Conservation (phyloP, 2,888 invertebrate species). For the Lobophora halterata region DNA sequence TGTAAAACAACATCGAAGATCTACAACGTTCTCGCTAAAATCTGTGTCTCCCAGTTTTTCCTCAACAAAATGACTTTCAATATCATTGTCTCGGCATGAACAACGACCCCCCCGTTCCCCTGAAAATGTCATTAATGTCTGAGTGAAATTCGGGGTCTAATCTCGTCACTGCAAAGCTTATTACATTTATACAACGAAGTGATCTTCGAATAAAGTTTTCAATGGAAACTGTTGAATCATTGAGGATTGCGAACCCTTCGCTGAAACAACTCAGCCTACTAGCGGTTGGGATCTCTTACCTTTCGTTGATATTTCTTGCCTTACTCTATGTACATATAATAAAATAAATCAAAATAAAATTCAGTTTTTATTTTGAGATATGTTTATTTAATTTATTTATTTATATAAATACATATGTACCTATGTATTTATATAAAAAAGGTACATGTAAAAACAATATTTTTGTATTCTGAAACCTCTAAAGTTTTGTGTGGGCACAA, state of each 20-base stretch:
- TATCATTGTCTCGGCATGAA: slow-evolving; percentile 73
- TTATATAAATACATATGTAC: no score
- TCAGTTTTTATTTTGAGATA: no score
- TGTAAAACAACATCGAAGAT: slow-evolving; percentile 1
- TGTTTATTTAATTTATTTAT: no score
- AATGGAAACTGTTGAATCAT: slow-evolving; percentile 78
- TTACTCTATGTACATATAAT: no score
- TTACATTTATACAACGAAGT: slow-evolving; percentile 79
- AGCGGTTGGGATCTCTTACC: no score
- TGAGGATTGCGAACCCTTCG: slow-evolving; percentile 76
- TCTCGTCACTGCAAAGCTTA: slow-evolving; percentile 79
- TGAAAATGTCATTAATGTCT: slow-evolving; percentile 80
- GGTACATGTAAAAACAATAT: no score
- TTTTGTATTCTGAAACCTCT: no score
- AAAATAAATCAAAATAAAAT: no score
- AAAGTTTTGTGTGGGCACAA: no score
- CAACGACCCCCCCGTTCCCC: slow-evolving; percentile 60
- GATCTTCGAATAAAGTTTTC: slow-evolving; percentile 80
- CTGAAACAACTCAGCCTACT: slow-evolving; percentile 62
- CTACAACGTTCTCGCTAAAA: slow-evolving; percentile 22
- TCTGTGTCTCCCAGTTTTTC: slow-evolving; percentile 54
- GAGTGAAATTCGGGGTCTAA: slow-evolving; percentile 79
- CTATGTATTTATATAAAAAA: no score
- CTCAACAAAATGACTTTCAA: slow-evolving; percentile 75
- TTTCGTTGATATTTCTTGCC: no score